Conservation (phyloP, 2,797 vertebrate genomes). For the Serranus cabrilla region DNA sequence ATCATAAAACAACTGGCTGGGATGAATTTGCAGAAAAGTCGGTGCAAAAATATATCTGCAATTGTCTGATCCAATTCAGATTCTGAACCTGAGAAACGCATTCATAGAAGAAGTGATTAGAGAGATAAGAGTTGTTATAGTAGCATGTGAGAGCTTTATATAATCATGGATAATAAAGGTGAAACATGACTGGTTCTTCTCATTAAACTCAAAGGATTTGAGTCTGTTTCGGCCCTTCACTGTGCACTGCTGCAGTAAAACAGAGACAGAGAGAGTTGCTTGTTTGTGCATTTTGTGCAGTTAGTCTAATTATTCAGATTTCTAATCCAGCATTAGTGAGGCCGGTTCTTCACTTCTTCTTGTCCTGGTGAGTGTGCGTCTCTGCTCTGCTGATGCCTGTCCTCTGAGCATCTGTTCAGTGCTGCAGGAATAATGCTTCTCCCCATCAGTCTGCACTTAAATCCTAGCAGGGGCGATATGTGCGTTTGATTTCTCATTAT, state of each 20-base stretch:
- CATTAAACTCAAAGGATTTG: constrained; percentile 33
- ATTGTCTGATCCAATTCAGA: not conserved
- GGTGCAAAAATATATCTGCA: constrained; percentile 1
- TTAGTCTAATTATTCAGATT: constrained; percentile 58
- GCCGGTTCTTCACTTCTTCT: constrained; percentile 46
- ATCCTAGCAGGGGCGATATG: not conserved
- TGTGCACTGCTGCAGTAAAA: constrained; percentile 26
- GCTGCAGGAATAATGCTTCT: constrained; percentile 42
- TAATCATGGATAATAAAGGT: not conserved
- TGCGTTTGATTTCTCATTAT: constrained; percentile 12
- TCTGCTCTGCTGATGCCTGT: constrained; percentile 59
- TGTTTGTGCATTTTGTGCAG: constrained; percentile 53
- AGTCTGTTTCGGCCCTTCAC: constrained; percentile 32
- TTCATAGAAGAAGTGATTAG: not conserved
- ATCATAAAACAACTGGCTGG: constrained; percentile 11
- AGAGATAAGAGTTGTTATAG: not conserved
- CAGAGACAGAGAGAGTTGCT: constrained; percentile 27
- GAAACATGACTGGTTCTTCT: not conserved
- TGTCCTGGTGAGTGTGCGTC: constrained; percentile 42
- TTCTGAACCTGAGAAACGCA: not conserved
- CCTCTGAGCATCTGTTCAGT: constrained; percentile 64
- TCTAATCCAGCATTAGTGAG: constrained; percentile 48
- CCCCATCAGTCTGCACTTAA: constrained; percentile 22
- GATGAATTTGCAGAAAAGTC: constrained; percentile 13
- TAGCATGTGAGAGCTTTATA: not conserved